Conservation (phyloP, 2,888 invertebrate genomes). For the Chrysomela aeneicollis region DNA sequence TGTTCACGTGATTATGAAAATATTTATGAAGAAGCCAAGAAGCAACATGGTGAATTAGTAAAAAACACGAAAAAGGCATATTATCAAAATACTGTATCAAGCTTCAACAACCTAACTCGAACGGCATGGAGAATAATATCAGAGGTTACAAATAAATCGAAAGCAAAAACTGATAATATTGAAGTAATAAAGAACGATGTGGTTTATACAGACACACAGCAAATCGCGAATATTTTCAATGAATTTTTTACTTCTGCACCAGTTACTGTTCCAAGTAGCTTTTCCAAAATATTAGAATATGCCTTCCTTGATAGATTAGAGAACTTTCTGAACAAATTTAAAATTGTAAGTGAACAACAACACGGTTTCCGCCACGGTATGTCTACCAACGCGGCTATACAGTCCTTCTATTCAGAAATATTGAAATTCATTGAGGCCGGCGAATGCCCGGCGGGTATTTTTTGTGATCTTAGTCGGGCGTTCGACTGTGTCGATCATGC, state of each 20-base stretch:
- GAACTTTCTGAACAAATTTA: background rate
- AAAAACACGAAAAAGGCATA: conserved; percentile 5
- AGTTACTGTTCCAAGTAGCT: too few species aligned
- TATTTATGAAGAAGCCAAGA: background rate
- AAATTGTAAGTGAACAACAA: background rate
- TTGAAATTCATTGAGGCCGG: background rate
- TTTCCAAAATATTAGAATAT: too few species aligned
- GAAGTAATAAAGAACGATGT: conserved; percentile 6
- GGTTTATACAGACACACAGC: conserved; percentile 6
- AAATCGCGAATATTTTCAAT: conserved; percentile 6
- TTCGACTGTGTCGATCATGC: background rate
- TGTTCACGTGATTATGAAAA: background rate
- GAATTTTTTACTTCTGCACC: background rate
- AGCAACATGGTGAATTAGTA: background rate
- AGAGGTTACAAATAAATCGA: conserved; percentile 1
- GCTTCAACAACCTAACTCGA: background rate
- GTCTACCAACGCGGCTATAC: too few species aligned
- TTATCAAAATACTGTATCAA: background rate
- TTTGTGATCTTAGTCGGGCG: background rate
- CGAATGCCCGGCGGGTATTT: background rate
- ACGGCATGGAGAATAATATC: conserved; percentile 9
- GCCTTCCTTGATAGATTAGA: background rate
- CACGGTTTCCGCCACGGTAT: too few species aligned
- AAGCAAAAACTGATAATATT: background rate
- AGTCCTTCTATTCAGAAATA: conserved; percentile 5